These are phyloP conservation scores for Vombatus ursinus DNA, from an alignment of 2,113 vertebrate species.

Conservation along the genomic window DNA sequence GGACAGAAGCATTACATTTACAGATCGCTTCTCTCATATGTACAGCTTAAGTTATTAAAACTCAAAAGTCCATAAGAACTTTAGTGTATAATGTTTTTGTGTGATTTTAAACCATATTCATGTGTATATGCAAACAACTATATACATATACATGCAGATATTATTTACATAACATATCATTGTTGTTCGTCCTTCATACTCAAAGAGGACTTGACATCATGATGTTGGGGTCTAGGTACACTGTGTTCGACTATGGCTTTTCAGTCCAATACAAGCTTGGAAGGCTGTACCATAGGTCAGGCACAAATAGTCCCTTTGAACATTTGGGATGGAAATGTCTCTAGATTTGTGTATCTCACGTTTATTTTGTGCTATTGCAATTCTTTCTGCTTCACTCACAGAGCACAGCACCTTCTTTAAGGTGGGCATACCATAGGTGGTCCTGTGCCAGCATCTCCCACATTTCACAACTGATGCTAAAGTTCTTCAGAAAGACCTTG, in stretches of 20 bases:
- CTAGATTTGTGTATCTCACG: background rate
- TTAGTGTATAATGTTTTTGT: background rate
- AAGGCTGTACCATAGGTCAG: background rate
- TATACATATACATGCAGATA: background rate
- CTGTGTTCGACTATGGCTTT: background rate
- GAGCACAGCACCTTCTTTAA: no score
- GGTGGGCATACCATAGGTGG: background rate
- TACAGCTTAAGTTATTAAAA: background rate
- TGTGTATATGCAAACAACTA: background rate
- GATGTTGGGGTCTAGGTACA: background rate
- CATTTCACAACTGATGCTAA: background rate
- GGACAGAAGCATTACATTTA: background rate
- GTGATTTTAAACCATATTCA: background rate
- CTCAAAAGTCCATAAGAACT: background rate
- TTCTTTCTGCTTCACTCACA: background rate
- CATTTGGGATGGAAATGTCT: background rate
- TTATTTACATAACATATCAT: background rate
- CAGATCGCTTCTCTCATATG: background rate
- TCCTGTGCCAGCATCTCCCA: background rate
- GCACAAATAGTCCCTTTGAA: background rate
- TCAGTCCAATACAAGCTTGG: background rate
- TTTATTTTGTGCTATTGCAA: background rate
- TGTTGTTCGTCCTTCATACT: background rate
- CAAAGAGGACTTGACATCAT: background rate
- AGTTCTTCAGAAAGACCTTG: background rate